phyloP scores from a whole-genome alignment of 1,140 invertebrate species.

The Ceratina calcarata region DNA sequence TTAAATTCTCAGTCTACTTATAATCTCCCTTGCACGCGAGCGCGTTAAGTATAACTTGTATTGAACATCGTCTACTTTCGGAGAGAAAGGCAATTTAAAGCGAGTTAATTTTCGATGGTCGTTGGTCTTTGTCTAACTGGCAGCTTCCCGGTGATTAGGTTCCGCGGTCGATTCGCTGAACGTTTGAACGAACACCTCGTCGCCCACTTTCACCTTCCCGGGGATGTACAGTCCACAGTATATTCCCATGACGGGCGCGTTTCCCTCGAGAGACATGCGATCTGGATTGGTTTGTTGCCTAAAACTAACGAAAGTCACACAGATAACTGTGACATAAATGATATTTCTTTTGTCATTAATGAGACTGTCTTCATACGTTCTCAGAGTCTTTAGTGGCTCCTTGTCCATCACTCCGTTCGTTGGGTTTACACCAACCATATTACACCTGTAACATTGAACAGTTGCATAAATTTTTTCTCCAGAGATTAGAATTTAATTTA shows the following conservation, averaged over 20 bases:
- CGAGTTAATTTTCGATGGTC: not conserved
- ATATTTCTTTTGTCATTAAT: not conserved
- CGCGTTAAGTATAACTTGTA: too few species aligned
- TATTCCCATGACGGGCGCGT: constrained; percentile 69
- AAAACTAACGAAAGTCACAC: constrained; percentile 61
- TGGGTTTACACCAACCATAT: constrained; percentile 66
- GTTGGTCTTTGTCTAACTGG: not conserved
- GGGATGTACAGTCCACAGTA: constrained; percentile 71
- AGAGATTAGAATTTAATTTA: too few species aligned
- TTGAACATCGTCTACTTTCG: constrained; percentile 4
- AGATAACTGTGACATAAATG: not conserved
- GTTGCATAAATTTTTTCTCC: too few species aligned
- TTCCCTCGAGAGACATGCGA: constrained; percentile 62
- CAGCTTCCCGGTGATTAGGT: not conserved
- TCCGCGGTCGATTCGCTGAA: not conserved
- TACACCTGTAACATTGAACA: constrained; percentile 62
- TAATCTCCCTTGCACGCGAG: too few species aligned
- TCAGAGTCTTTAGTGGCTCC: constrained; percentile 67
- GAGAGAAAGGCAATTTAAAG: constrained; percentile 3
- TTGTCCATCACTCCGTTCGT: constrained; percentile 57
- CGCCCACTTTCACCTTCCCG: constrained; percentile 69
- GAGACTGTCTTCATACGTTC: constrained; percentile 43
- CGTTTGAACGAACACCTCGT: constrained; percentile 69
- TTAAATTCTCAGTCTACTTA: too few species aligned
- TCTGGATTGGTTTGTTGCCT: constrained; percentile 59